Base-by-base conservation (phyloP, 2,113 vertebrate species). In the Pedionomus torquatus region DNA sequence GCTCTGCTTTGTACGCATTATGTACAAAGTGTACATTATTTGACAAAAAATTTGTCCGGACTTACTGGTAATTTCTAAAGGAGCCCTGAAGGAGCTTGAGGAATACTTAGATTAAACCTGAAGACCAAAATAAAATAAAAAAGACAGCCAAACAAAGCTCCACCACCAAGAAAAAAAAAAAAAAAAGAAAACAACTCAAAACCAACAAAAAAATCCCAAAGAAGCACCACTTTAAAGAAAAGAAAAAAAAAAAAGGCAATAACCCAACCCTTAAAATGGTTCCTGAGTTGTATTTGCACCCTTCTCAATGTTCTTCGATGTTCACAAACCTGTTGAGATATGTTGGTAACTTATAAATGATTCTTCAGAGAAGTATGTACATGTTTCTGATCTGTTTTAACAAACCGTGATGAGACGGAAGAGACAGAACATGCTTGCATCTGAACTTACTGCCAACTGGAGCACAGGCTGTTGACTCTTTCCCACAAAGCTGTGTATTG, bases 401-500 rank as follows among this genome's bases (percentile, higher is more conserved):
- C 89, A 93, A 95, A 95, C 86, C 31, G 1, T 33, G 85, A 57
- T 71, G 89, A 96, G 80, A n/a, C 2, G 24, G 79, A 95, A 89
- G 69, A 92, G 86, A n/a, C 69, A 44, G 94, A 93, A 79, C 51
- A 57, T 77, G 86, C 93, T 88, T 92, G 64, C 58, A 91, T 97
- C 86, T 87, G 89, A 89, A 75, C 89, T 91, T 87, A 17, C 39
- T 92, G 95, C 92, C 96, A 97, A 52, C 72, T 96, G 64, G 86
- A 94, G 65, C 60, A 75, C 83, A 94, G 77, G 83, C 97, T 91
- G 69, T 84, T 75, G 94, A 65, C 39, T 97, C 71, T 90, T 95
- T 93, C 94, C 80, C 92, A 96, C 97, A 96, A 95, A 93, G 66
- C 89, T 84, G 7, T 93, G 88, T 95, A 95, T 94, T 97, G 94